Evolutionary conservation across 2,797 vertebrate species (phyloP), one percentile per base, ranked within the genome.

Genomic region (Bufotes viridis): DNA sequence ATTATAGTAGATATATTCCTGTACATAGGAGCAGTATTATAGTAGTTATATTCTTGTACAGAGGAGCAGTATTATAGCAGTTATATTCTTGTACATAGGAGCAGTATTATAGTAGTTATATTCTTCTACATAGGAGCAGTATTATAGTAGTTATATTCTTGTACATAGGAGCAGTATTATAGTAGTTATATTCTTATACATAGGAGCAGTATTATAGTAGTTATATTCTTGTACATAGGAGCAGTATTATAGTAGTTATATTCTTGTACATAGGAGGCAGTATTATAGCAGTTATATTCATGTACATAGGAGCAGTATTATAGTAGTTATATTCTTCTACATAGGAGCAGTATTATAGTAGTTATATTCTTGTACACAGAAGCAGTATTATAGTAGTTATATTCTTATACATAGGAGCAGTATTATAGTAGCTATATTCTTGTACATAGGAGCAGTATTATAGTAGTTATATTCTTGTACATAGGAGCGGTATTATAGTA

Each of bases 141-240:
- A 67, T 67, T 67, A 67, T 67, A 67, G 65, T 67, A 67, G 65
- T 67, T 67, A 67, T 67, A 67, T 67, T 67, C 65, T 26, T 67
- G 65, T 67, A 26, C 22, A 67, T 67, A 67, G n/a, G 65, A 14
- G 65, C n/a, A 67, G 65, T 67, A 67, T n/a, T 9, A 67, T 67
- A 67, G 65, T 67, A 65, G 65, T 67, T 67, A 67, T 67, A 67
- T 67, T 67, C 65, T 67, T 67, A 10, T 24, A 67, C 12, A 26
- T 67, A 67, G 65, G 65, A 9, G 65, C 22, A 67, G 65, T 67
- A 67, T 67, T 67, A 67, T 67, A 67, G 65, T 67, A 67, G 65
- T 67, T 67, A 67, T 67, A 67, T 67, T 67, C 65, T 26, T 67
- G n/a, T 67, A 26, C 13, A 67, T 67, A 67, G 65, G 65, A 26